Percentiles rank a stretch among this genome's conserved stretches.
These are phyloP conservation scores for Uropsilus gracilis DNA, from an alignment of 2,113 vertebrate genomes.

Conservation along the genomic window DNA sequence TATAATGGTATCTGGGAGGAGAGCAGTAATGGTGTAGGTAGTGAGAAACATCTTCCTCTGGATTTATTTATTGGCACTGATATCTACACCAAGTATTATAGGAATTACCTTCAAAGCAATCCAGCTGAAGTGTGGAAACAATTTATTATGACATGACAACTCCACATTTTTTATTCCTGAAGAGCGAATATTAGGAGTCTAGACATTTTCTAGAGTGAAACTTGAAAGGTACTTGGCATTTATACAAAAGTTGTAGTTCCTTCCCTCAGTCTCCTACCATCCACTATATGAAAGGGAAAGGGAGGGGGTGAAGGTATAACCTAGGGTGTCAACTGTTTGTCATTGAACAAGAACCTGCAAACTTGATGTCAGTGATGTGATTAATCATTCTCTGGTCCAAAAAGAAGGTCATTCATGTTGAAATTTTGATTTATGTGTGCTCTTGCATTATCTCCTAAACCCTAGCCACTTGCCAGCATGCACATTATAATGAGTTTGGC, in stretches of 20 bases:
- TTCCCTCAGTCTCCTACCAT: not conserved
- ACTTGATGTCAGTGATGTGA: slow-evolving; percentile 31
- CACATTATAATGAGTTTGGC: slow-evolving; percentile 78
- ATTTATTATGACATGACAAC: not conserved
- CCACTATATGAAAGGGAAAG: not conserved
- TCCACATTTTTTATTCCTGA: not conserved
- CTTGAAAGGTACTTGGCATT: slow-evolving; percentile 33
- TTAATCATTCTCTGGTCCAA: slow-evolving; percentile 66
- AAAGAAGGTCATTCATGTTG: slow-evolving; percentile 47
- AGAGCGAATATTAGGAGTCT: slow-evolving; percentile 13
- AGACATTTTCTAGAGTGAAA: not conserved
- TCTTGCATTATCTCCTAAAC: slow-evolving; percentile 64
- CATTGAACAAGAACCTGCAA: slow-evolving; percentile 68
- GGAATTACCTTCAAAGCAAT: not conserved
- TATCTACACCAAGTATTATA: not conserved
- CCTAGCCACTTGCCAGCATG: slow-evolving; percentile 72
- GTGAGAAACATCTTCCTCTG: not conserved
- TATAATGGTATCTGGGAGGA: not conserved
- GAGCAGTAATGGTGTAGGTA: no score
- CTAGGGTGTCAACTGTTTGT: slow-evolving; percentile 56
- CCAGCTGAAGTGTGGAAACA: not conserved
- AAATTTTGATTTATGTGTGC: slow-evolving; percentile 73
- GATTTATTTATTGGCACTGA: not conserved
- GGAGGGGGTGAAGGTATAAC: slow-evolving; percentile 3
- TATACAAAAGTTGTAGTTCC: not conserved